Evolutionary conservation across 2,888 invertebrate species (phyloP).

Genomic region (Clepsis dumicolana): DNA sequence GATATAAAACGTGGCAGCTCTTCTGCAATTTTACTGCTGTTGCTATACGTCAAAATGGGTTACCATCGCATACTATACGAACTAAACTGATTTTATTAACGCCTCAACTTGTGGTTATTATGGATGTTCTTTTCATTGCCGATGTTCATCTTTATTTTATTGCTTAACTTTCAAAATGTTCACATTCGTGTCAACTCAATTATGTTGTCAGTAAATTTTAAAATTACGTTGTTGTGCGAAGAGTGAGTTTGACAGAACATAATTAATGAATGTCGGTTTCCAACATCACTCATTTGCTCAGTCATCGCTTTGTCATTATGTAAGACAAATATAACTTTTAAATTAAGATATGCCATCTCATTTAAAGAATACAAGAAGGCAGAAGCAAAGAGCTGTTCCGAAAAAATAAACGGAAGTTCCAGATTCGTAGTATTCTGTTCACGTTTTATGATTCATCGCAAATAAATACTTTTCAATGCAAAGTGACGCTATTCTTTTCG

Average conservation of each 20-base stretch:
- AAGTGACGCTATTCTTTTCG: slow-evolving; percentile 27
- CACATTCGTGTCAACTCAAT: slow-evolving; percentile 43
- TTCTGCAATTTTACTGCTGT: slow-evolving; percentile 38
- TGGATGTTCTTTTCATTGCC: slow-evolving; percentile 6
- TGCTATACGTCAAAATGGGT: slow-evolving; percentile 27
- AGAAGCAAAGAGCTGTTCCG: not conserved
- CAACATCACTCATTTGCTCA: slow-evolving; percentile 55
- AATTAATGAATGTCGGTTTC: slow-evolving; percentile 62
- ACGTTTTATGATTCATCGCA: slow-evolving; percentile 34
- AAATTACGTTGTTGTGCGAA: slow-evolving; percentile 51
- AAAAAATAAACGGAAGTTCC: slow-evolving; percentile 34
- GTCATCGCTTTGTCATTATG: slow-evolving; percentile 63
- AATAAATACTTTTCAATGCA: slow-evolving; percentile 20
- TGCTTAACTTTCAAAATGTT: not conserved
- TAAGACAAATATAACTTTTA: slow-evolving; percentile 41
- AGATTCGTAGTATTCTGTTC: slow-evolving; percentile 26
- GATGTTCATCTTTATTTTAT: slow-evolving; percentile 13
- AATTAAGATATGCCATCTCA: slow-evolving; percentile 31
- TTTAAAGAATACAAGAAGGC: slow-evolving; percentile 8
- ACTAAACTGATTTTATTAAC: slow-evolving; percentile 27
- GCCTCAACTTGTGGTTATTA: slow-evolving; percentile 24
- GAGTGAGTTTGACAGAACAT: slow-evolving; percentile 54
- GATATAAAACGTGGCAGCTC: slow-evolving; percentile 37
- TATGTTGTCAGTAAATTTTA: slow-evolving; percentile 56
- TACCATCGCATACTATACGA: not conserved